Conservation (phyloP, 1,140 invertebrate species). For the Scaptomyza montana region DNA sequence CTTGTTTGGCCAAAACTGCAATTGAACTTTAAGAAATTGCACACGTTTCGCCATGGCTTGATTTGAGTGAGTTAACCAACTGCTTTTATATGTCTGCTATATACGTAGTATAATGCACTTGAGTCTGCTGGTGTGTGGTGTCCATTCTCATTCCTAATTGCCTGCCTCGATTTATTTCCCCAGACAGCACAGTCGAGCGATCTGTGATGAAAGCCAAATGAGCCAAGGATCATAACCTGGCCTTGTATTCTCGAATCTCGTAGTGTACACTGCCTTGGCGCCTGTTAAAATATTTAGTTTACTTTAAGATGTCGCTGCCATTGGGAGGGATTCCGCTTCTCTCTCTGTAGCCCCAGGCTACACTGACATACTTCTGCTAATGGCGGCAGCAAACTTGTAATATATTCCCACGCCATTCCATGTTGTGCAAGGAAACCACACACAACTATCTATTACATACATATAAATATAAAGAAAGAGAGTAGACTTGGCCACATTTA, state of each 20-base stretch:
- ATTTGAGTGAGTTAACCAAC: slow-evolving; percentile 25
- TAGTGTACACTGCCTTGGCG: not conserved
- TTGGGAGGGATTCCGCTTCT: not conserved
- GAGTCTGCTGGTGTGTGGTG: not conserved
- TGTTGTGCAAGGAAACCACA: slow-evolving; percentile 39
- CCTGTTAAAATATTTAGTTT: slow-evolving; percentile 44
- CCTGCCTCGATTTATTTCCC: slow-evolving; percentile 29
- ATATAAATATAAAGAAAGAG: not conserved
- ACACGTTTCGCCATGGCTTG: slow-evolving; percentile 12
- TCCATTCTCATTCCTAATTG: slow-evolving; percentile 32
- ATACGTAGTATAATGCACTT: slow-evolving; percentile 7
- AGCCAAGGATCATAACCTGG: slow-evolving; percentile 9
- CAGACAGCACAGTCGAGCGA: slow-evolving; percentile 13
- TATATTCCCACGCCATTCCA: slow-evolving; percentile 77
- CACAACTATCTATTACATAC: not conserved
- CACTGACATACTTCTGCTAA: slow-evolving; percentile 76
- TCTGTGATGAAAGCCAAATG: slow-evolving; percentile 39
- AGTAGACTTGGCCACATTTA: slow-evolving; percentile 5
- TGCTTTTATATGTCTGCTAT: slow-evolving; percentile 7
- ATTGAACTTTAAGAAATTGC: slow-evolving; percentile 46
- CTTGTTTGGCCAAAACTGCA: slow-evolving; percentile 46
- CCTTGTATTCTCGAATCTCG: not conserved
- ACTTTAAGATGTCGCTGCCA: slow-evolving; percentile 39
- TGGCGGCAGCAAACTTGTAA: slow-evolving; percentile 77
- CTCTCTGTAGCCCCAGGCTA: slow-evolving; percentile 42